Base-by-base conservation (phyloP, 1,140 invertebrate species). In the Cydia strobilella region DNA sequence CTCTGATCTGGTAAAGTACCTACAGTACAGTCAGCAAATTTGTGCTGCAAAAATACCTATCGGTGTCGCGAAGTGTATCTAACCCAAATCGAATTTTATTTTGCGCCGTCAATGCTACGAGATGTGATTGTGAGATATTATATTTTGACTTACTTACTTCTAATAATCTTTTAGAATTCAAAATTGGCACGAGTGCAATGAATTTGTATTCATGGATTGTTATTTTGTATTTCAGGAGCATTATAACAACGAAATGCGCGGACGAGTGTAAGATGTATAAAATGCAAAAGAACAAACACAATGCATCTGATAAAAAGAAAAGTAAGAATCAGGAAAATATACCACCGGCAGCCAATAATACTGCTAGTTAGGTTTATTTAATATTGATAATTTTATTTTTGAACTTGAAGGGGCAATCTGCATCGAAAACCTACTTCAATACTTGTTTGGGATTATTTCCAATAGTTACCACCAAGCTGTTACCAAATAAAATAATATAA, bases 211-310 rank as follows among this genome's bases (percentile, higher is more conserved):
- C 54, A 51, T 31, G 4, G 74, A 48, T 63, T 75, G 51, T 75
- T 39, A 12, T 79, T 79, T 79, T 75, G 63, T 51, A 84, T 89
- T 80, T 75, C 80, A 92, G 94, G 51, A 88, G 82, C 75, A 89
- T 93, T 10, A 95, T 95, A 18, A 95, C 94, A 3, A 94, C 94
- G 0, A 95, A 95, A 85, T 95, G 94, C 79, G 94, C 94, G 3
- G 94, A 95, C 74, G 94, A 95, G 84, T 94, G 94, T 75, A 95
- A 95, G 86, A 94, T 95, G 94, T 86, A 80, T 31, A 89, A 86
- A 72, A 78, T 83, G 69, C 78, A 83, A 79, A 66, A 77, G 42
- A 82, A 83, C 18, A 85, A 84, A 75, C 51, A 48, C 35, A 82
- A 74, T 54, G 76, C 25, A 20, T n/a, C 18, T 9, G 45, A 35